Evolutionary conservation across 2,113 vertebrate species (phyloP).

Genomic region (Motacilla tschutschensis): DNA sequence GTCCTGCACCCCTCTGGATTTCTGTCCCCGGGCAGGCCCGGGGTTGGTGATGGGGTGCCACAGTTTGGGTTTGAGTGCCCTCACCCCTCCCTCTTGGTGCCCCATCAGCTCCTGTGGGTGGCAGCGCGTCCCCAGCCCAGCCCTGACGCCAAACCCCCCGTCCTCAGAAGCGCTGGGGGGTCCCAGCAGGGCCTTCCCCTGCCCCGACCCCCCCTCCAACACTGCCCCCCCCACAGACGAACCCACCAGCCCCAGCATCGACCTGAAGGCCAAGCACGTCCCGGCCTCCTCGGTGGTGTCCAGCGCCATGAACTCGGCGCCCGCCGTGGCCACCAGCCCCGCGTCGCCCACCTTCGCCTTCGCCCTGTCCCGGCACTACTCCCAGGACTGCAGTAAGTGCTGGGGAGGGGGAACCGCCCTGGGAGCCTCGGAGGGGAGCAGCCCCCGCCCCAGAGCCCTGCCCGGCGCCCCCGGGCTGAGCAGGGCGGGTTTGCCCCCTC

Average conservation of each 20-base stretch:
- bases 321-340: slow-evolving; percentile 83
- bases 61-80: neutral
- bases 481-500: neutral
- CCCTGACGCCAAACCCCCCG: neutral
- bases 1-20: no score
- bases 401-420: accelerated
- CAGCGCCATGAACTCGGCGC: slow-evolving; percentile 90
- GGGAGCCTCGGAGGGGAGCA: accelerated
- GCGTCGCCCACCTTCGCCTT: slow-evolving; percentile 91
- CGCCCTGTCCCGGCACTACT: slow-evolving; percentile 87
- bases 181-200: neutral
- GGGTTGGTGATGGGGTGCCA: neutral
- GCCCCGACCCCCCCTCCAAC: neutral
- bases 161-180: accelerated
- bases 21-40: neutral
- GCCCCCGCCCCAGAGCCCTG: neutral
- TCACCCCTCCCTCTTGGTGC: neutral
- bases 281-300: slow-evolving; percentile 96
- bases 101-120: neutral
- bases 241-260: slow-evolving; percentile 93
- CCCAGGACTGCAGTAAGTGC: slow-evolving; percentile 94
- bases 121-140: accelerated
- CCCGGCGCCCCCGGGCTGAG: neutral
- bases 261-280: slow-evolving; percentile 92
- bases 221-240: slow-evolving; percentile 77